Evolutionary conservation across 2,888 invertebrate genomes (phyloP), one percentile per base, ranked within the genome.

Genomic region (Acrobasis suavella): DNA sequence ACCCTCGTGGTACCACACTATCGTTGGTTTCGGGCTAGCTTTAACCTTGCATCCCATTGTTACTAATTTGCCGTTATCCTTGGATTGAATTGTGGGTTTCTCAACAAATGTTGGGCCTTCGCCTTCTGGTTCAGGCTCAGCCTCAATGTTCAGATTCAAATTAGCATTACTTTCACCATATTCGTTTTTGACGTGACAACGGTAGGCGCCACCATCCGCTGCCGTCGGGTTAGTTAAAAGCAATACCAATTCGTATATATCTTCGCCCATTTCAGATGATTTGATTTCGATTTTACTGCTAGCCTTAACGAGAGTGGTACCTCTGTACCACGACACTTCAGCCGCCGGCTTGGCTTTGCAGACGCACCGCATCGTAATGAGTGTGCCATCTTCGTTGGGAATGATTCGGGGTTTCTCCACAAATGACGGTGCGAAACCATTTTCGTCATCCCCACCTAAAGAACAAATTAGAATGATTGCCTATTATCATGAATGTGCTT

Each of bases 321-420:
- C 98, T 81, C 98, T 95, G 93, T 96, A 98, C 99, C 99, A 99
- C 72, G 96, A 97, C 67, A 99, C 97, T 75, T 95, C 95, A 56
- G 99, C 98, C 87, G 96, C 97, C 70, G 99, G 98, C 91, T 97
- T 97, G 55, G 98, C 98, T 89, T 96, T 97, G 89, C 97, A 97
- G 83, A 96, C 96, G 93, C 99, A 99, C 91, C 98, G 97, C 97
- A 99, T 98, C 68, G 98, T 96, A 79, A 99, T 98, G 78, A 98
- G 95, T 74, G 98, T 98, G 77, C 98, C 99, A 82, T 96, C 97
- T 89, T 98, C 98, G 93, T 98, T 98, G 85, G 99, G 99, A 93
- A 99, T 98, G 92, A 99, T 99, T 92, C 97, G 96, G 71, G 99
- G 99, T 94, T 99, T 99, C 93, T 98, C 98, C 83, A 98, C 95